Conservation (phyloP, 2,113 vertebrate species). For the Dipodomys ordii region DNA sequence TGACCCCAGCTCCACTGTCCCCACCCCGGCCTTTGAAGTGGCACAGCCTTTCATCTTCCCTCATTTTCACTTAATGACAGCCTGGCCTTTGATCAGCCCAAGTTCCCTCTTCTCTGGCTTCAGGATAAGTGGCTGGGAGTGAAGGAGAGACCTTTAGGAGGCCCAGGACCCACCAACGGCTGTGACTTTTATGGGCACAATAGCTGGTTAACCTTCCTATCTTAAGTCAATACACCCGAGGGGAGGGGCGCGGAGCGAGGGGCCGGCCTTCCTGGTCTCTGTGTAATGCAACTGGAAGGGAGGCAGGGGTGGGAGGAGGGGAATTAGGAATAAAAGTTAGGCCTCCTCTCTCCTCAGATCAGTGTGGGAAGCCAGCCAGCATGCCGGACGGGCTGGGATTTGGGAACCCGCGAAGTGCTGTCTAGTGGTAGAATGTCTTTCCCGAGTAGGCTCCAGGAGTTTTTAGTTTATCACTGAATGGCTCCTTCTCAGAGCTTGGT, state of each 20-base stretch:
- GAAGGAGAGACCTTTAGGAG: conserved; percentile 53
- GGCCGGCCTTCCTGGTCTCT: conserved; percentile 43
- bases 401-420: neutral
- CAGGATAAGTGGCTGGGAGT: conserved; percentile 81
- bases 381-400: neutral
- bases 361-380: neutral
- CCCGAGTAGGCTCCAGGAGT: neutral
- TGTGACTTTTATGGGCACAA: conserved; percentile 25
- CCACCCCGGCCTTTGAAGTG: conserved; percentile 88
- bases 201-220: conserved; percentile 55
- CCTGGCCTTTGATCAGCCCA: conserved; percentile 83
- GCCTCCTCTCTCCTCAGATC: too few species aligned
- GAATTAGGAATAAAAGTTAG: too few species aligned
- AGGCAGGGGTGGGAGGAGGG: neutral
- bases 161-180: conserved; percentile 21
- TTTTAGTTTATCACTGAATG: neutral
- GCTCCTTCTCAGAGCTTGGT: neutral
- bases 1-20: conserved; percentile 73
- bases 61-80: conserved; percentile 87
- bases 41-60: conserved; percentile 85
- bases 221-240: conserved; percentile 64
- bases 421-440: neutral
- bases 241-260: neutral
- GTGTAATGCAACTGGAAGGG: conserved; percentile 41
- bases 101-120: conserved; percentile 79